Evolutionary conservation across 2,113 vertebrate genomes (phyloP).

Genomic region (Rhinolophus sinicus): DNA sequence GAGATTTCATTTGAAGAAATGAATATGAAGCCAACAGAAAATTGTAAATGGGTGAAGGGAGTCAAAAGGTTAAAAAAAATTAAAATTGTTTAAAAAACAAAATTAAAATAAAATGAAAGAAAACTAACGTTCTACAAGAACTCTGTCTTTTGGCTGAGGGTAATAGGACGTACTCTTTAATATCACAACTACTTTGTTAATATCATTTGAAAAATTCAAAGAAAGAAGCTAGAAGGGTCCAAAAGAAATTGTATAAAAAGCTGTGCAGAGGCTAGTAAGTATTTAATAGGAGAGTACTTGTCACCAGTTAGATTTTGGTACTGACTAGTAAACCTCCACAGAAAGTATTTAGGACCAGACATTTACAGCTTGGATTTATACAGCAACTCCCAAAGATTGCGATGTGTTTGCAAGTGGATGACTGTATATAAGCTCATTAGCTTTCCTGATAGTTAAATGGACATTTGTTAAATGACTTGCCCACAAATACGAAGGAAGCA

Average conservation of each 20-base stretch:
- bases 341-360: background rate
- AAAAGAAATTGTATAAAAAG: background rate
- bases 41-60: background rate
- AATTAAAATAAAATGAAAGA: background rate
- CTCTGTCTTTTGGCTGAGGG: background rate
- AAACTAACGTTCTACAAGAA: background rate
- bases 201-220: constrained; percentile 2
- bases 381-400: background rate
- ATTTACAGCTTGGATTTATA: background rate
- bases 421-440: background rate
- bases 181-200: background rate
- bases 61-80: background rate
- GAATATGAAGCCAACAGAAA: background rate
- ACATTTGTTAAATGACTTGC: background rate
- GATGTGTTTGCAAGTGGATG: background rate
- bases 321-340: background rate
- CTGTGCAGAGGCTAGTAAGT: background rate
- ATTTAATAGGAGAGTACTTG: background rate
- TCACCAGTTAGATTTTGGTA: background rate
- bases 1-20: background rate
- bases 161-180: background rate
- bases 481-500: background rate
- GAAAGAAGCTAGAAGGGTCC: background rate
- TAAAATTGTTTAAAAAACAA: background rate
- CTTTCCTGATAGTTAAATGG: background rate